Conservation (phyloP, 2,888 invertebrate genomes). For the Myopa testacea region DNA sequence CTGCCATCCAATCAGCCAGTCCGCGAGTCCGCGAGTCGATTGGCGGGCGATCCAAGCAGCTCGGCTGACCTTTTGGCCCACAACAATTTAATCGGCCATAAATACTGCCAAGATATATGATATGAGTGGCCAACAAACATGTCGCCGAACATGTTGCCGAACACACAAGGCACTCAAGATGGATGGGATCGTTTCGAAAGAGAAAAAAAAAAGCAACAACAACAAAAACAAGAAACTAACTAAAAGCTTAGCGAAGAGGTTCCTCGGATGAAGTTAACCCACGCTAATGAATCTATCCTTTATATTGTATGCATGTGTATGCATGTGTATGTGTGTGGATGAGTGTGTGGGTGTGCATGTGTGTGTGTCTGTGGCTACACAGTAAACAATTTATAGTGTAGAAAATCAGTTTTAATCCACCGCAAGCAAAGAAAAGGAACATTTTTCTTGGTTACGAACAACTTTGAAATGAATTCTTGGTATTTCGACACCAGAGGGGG, state of each 20-base stretch:
- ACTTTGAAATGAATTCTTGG: no score
- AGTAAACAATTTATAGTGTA: no score
- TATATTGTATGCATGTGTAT: neutral
- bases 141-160: constrained; percentile 29
- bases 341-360: no score
- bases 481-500: no score
- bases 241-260: no score
- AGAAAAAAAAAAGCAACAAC: no score
- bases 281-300: neutral
- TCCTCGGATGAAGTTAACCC: neutral
- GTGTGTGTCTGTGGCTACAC: no score
- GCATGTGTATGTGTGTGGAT: neutral
- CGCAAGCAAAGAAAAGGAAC: no score
- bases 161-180: neutral
- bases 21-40: neutral
- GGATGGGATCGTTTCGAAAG: neutral
- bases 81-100: constrained; percentile 43
- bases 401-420: no score
- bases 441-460: no score
- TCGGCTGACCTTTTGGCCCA: constrained; percentile 44
- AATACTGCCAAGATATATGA: constrained; percentile 30
- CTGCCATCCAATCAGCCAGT: neutral
- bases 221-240: no score
- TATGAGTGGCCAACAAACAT: constrained; percentile 17
- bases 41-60: neutral